phyloP scores from a whole-genome alignment of 2,888 invertebrate genomes.

The Sphinx pinastri region DNA sequence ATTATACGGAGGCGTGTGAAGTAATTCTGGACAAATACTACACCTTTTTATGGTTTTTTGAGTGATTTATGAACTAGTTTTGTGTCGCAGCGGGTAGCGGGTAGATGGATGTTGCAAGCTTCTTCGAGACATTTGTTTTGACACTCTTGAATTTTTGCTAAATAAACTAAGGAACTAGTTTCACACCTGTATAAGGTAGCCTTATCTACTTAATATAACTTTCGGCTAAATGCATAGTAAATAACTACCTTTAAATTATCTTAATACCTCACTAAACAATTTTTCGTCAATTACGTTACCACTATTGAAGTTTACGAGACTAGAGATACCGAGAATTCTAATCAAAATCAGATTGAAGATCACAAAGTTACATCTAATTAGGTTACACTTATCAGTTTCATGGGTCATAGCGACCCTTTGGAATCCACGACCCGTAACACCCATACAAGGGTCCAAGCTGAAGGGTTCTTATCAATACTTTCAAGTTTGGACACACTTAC shows the following conservation, averaged over 20 bases:
- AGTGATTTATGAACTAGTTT: conserved; percentile 2
- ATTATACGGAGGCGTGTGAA: conserved; percentile 34
- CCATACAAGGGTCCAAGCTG: conserved; percentile 48
- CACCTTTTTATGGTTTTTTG: conserved; percentile 16
- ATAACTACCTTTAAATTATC: too few relatives aligned
- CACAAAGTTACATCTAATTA: conserved; percentile 25
- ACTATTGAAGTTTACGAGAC: too few relatives aligned
- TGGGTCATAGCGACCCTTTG: conserved; percentile 20
- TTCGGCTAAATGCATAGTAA: too few relatives aligned
- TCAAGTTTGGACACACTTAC: conserved; percentile 53
- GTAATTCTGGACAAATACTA: conserved; percentile 14
- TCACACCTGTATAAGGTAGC: too few relatives aligned
- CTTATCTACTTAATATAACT: too few relatives aligned
- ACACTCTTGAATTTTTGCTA: too few relatives aligned
- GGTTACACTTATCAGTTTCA: conserved; percentile 7
- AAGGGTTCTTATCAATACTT: conserved; percentile 56
- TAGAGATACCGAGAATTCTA: neutral
- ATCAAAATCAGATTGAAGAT: conserved; percentile 15
- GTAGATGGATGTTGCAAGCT: neutral
- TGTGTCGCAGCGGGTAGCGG: neutral
- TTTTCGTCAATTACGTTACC: too few relatives aligned
- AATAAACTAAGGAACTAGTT: too few relatives aligned
- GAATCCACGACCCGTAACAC: conserved; percentile 31
- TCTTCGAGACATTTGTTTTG: neutral
- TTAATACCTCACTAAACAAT: too few relatives aligned